Evolutionary conservation across 2,113 vertebrate genomes (phyloP).

Genomic region (Dolichotis patagonum): DNA sequence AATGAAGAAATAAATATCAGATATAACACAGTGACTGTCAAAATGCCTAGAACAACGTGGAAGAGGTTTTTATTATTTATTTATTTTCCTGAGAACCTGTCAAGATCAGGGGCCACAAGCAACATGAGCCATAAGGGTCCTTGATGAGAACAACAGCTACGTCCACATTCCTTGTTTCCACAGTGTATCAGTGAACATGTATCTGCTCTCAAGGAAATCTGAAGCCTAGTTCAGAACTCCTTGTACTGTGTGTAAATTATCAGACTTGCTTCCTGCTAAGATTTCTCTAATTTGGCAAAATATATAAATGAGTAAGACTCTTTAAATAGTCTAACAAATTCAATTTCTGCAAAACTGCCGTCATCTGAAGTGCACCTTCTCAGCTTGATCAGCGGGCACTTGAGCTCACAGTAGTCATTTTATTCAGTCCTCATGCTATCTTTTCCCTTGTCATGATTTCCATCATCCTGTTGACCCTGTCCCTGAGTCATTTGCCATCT

Average conservation of each 20-base stretch:
- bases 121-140: not conserved
- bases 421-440: constrained; percentile 35
- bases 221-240: not conserved
- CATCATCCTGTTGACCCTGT: constrained; percentile 63
- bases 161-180: not conserved
- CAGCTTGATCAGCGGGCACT: not conserved
- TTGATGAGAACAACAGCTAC: not conserved
- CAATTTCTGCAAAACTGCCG: not conserved
- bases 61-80: not conserved
- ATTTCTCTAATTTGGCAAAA: constrained; percentile 42
- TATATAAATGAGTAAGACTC: not conserved
- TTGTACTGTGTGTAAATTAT: not conserved
- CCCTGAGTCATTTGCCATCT: constrained; percentile 60
- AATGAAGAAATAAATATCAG: not conserved
- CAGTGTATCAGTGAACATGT: not conserved
- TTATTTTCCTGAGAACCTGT: not conserved
- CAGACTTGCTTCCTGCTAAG: not conserved
- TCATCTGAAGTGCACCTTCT: not conserved
- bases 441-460: not conserved
- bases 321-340: constrained; percentile 35
- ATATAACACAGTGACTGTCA: not conserved
- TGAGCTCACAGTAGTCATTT: constrained; percentile 35
- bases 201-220: not conserved
- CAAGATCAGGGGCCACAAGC: not conserved
- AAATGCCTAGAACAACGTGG: not conserved